Conservation (phyloP, 2,888 invertebrate genomes). For the Cabera pusaria region DNA sequence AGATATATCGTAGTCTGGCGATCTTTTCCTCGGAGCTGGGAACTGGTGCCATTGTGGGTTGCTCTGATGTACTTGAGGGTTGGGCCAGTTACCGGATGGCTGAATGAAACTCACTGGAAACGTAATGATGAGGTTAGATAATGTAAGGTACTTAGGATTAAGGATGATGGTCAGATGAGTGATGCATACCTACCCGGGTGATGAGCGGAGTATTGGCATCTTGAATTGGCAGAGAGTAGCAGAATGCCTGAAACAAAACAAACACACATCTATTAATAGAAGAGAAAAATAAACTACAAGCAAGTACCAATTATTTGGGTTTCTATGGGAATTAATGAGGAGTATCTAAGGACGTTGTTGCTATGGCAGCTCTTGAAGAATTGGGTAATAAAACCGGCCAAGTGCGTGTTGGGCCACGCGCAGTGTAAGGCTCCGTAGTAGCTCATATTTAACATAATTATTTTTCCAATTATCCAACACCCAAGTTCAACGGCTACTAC, state of each 20-base stretch:
- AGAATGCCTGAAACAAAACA: constrained; percentile 64
- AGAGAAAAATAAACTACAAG: too few relatives aligned
- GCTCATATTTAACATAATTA: too few relatives aligned
- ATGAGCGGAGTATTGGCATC: constrained; percentile 62
- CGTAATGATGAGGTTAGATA: constrained; percentile 13
- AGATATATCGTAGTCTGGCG: constrained; percentile 44
- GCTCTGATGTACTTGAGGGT: constrained; percentile 52
- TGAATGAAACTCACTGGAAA: constrained; percentile 61
- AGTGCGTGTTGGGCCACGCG: too few relatives aligned
- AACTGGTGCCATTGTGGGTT: constrained; percentile 71
- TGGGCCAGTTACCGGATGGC: constrained; percentile 54
- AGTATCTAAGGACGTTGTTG: too few relatives aligned
- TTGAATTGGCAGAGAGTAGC: constrained; percentile 43
- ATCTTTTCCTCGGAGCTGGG: constrained; percentile 69
- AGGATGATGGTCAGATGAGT: constrained; percentile 29
- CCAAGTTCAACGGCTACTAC: too few relatives aligned
- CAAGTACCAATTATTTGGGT: too few relatives aligned
- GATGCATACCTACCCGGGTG: constrained; percentile 83
- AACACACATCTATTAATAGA: too few relatives aligned
- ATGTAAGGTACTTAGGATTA: constrained; percentile 1
- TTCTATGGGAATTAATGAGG: too few relatives aligned
- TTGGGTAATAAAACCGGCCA: too few relatives aligned
- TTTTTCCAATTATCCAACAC: too few relatives aligned
- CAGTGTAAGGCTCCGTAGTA: too few relatives aligned
- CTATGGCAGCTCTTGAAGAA: too few relatives aligned